Conservation (phyloP, 1,140 invertebrate genomes). For the Adoxophyes honmai region DNA sequence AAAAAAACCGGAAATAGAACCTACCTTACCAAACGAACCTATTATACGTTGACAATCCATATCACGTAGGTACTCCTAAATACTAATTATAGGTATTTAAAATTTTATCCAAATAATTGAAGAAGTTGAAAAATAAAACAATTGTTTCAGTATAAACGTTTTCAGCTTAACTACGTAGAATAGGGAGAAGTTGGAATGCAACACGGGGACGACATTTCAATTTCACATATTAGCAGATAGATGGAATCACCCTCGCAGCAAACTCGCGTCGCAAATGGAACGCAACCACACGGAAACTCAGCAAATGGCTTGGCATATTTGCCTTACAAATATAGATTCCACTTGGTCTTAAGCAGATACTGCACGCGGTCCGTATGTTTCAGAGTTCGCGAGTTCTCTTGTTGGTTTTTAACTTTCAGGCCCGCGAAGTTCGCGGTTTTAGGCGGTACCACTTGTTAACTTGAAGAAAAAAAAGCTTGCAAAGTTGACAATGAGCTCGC, state of each 20-base stretch:
- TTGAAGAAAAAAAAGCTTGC: too few relatives aligned
- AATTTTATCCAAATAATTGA: too few relatives aligned
- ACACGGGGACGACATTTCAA: slow-evolving; percentile 1
- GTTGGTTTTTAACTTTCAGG: slow-evolving; percentile 1
- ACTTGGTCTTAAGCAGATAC: slow-evolving; percentile 12
- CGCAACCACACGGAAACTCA: slow-evolving; percentile 24
- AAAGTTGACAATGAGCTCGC: too few relatives aligned
- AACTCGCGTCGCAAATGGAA: slow-evolving; percentile 21
- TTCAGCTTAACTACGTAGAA: too few relatives aligned
- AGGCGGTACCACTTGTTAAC: too few relatives aligned
- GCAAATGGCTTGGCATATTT: slow-evolving; percentile 29
- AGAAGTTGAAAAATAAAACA: too few relatives aligned
- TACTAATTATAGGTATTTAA: too few relatives aligned
- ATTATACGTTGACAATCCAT: too few relatives aligned
- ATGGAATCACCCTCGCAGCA: neutral
- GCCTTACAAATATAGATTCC: slow-evolving; percentile 23
- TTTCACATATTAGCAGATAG: slow-evolving; percentile 1
- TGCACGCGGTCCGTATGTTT: neutral
- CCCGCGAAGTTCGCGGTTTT: neutral
- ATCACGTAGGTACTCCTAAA: too few relatives aligned
- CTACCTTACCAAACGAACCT: too few relatives aligned
- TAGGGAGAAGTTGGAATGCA: neutral
- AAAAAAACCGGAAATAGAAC: too few relatives aligned
- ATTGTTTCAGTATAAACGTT: too few relatives aligned
- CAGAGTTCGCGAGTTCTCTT: slow-evolving; percentile 3